phyloP scores from a whole-genome alignment of 1,140 invertebrate species.

The Drosophila melanica region DNA sequence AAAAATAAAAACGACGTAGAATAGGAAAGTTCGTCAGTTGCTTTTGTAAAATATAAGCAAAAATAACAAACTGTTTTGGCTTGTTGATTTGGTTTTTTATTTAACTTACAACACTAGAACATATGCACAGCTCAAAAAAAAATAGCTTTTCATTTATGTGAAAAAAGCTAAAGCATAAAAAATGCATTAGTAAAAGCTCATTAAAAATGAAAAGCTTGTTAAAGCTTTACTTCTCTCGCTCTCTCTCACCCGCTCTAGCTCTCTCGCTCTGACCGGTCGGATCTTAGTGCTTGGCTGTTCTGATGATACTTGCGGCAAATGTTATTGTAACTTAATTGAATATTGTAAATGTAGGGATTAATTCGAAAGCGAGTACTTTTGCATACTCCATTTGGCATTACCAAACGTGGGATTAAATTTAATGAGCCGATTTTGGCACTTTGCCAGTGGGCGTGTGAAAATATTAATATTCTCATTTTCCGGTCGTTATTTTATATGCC shows the following conservation, averaged over 20 bases:
- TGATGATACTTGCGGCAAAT: slow-evolving; percentile 2
- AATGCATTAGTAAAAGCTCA: not conserved
- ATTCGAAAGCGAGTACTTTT: slow-evolving; percentile 13
- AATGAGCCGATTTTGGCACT: slow-evolving; percentile 38
- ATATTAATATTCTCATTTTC: slow-evolving; percentile 77
- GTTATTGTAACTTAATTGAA: slow-evolving; percentile 17
- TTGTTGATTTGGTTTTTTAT: not conserved
- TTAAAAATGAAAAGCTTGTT: not conserved
- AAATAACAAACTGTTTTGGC: no score
- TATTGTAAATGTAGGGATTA: slow-evolving; percentile 30
- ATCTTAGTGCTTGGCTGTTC: no score
- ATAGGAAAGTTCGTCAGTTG: not conserved
- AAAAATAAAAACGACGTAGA: not conserved
- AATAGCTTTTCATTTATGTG: no score
- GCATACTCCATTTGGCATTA: slow-evolving; percentile 18
- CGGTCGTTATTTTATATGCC: slow-evolving; percentile 63
- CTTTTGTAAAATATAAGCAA: no score
- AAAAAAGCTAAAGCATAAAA: not conserved
- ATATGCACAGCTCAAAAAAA: not conserved
- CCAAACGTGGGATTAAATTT: slow-evolving; percentile 49
- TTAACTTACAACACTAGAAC: not conserved
- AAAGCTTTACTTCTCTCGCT: not conserved
- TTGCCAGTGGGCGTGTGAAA: slow-evolving; percentile 22
- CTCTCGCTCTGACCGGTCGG: not conserved
- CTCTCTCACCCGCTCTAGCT: not conserved